Evolutionary conservation across 2,888 invertebrate genomes (phyloP).

Genomic region (Drosophila parthenogenetica): DNA sequence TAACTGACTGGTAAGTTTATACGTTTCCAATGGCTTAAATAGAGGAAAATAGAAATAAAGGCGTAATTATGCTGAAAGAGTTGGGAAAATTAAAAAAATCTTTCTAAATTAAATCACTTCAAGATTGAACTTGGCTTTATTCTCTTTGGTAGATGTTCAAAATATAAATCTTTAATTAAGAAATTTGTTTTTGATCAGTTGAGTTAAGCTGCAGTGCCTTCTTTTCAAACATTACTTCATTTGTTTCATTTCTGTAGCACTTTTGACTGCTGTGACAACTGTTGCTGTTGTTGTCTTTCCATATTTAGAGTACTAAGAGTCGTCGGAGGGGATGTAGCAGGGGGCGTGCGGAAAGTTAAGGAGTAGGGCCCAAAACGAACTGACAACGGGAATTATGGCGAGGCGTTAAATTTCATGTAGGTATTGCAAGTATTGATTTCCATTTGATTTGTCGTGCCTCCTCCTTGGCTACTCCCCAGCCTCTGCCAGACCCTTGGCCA

Average conservation of each 20-base stretch:
- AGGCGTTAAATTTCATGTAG: constrained; percentile 73
- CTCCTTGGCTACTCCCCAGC: neutral
- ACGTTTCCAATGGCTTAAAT: too few species aligned
- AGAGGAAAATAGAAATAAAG: too few species aligned
- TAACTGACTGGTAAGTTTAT: too few species aligned
- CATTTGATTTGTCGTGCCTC: constrained; percentile 69
- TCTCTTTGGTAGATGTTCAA: too few species aligned
- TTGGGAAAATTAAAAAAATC: too few species aligned
- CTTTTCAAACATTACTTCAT: constrained; percentile 41
- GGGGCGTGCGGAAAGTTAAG: neutral
- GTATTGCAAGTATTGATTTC: constrained; percentile 78
- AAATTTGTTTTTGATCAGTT: too few species aligned
- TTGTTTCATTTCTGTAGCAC: constrained; percentile 48
- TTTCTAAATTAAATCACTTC: too few species aligned
- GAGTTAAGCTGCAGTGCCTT: constrained; percentile 22
- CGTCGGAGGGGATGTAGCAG: too few species aligned
- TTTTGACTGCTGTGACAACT: constrained; percentile 67
- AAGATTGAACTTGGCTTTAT: too few species aligned
- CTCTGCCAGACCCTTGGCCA: too few species aligned
- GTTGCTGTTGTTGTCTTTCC: constrained; percentile 44
- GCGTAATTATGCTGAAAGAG: too few species aligned
- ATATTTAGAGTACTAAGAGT: constrained; percentile 39
- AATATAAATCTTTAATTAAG: too few species aligned
- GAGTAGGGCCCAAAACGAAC: constrained; percentile 1
- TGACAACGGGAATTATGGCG: constrained; percentile 40